Evolutionary conservation across 1,140 invertebrate species (phyloP), one percentile per base, ranked within the genome.

Genomic region (Drosophila jambulina): DNA sequence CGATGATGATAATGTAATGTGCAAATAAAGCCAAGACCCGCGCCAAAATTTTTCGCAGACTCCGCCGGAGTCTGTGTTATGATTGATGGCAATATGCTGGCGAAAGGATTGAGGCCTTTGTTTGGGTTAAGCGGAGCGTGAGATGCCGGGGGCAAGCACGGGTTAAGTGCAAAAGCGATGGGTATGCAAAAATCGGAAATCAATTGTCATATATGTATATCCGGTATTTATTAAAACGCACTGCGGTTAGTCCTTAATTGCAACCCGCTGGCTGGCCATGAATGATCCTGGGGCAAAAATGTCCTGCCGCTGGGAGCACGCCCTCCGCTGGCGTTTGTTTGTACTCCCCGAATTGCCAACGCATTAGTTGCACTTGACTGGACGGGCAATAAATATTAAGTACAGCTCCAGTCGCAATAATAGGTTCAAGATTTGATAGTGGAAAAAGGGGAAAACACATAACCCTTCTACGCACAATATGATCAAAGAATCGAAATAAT

Each of bases 251-350:
- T 64, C 69, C 81, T 85, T 88, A 88, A 88, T 90, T 90, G 84
- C 80, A 64, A 90, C 85, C 81, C 85, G 85, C 85, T 90, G 85
- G 88, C 79, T 90, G 82, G 75, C 60, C 78, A 60, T 69, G 74
- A 77, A 77, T 68, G 64, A 88, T 77, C 78, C 68, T 46, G 60
- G 51, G 69, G 53, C 58, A 74, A 46, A 45, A 57, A 56, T 80
- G 82, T 91, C 86, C 87, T 91, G 84, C 85, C 81, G 86, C 63
- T 88, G 85, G 82, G 86, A 87, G 71, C 72, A 88, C 80, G 84
- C 84, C 85, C 80, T 74, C 80, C 75, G 71, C 69, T 72, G 77
- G 84, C 60, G 88, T 78, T 86, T 91, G 90, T 91, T 91, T 90
- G 76, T 69, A 25, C 38, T 70, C 63, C 49, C 42, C 68, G 51